A percentile compares a stretch with the other conserved stretches of the same genome.
Evolutionary conservation across 2,797 vertebrate genomes (phyloP).

Genomic region (Cynodonichthys magdalenae): DNA sequence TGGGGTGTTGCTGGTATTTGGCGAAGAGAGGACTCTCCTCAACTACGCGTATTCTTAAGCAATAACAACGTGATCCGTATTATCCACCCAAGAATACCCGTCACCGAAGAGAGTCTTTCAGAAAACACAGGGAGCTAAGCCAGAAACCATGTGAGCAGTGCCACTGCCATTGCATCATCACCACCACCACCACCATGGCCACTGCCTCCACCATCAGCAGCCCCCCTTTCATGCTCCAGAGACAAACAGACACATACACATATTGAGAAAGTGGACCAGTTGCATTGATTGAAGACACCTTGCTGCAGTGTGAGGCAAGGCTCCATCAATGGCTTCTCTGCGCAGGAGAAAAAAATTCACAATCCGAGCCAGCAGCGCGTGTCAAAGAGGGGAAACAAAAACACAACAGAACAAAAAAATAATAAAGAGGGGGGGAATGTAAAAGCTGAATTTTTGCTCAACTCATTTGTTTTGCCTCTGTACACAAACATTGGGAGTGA

Average conservation of each 20-base stretch:
- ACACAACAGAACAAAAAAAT: constrained; percentile 12
- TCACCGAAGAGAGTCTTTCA: constrained; percentile 98
- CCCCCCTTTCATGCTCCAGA: constrained; percentile 68
- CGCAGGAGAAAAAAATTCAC: constrained; percentile 80
- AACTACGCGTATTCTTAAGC: constrained; percentile 99
- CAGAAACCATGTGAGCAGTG: constrained; percentile 59
- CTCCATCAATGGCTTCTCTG: constrained; percentile 84
- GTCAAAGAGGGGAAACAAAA: constrained; percentile 32
- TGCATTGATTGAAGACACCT: constrained; percentile 82
- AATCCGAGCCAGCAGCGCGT: constrained; percentile 63
- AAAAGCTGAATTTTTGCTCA: constrained; percentile 40
- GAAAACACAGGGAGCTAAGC: constrained; percentile 69
- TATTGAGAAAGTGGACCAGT: constrained; percentile 64
- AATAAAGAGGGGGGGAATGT: constrained; percentile 17
- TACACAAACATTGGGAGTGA: constrained; percentile 15
- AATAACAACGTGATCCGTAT: constrained; percentile 99
- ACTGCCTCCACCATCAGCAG: constrained; percentile 46
- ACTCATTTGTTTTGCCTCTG: constrained; percentile 10
- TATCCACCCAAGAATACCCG: constrained; percentile 99
- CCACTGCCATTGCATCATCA: constrained; percentile 63
- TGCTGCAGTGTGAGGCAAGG: constrained; percentile 77
- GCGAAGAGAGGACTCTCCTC: constrained; percentile 96
- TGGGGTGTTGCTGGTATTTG: constrained; percentile 58
- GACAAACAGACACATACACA: constrained; percentile 75
- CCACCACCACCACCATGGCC: constrained; percentile 54